A percentile compares a stretch with the other conserved stretches of the same genome.
Evolutionary conservation across 2,888 invertebrate genomes (phyloP).

Genomic region (Drosophila vallismaia): DNA sequence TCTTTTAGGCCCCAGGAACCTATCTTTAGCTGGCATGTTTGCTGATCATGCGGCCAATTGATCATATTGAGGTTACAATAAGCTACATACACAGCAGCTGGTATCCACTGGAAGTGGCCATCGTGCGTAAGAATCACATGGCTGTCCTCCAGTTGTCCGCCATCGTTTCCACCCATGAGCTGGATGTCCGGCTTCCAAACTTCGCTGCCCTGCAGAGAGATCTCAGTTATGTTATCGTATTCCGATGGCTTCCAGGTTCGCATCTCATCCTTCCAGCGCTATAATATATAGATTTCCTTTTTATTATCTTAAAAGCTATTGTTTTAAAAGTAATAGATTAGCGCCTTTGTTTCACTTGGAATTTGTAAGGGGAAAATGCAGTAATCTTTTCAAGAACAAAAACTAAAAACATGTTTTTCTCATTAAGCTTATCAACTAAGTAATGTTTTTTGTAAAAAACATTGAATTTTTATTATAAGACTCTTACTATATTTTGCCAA

Average conservation of each 20-base stretch:
- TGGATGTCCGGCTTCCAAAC: constrained; percentile 91
- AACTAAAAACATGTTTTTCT: not conserved
- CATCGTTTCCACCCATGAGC: constrained; percentile 87
- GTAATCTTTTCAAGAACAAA: not conserved
- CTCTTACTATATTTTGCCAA: constrained; percentile 87
- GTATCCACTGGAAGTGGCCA: constrained; percentile 86
- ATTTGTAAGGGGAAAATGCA: not conserved
- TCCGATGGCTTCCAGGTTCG: constrained; percentile 88
- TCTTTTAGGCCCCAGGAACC: constrained; percentile 90
- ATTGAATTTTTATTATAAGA: not conserved
- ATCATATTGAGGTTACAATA: constrained; percentile 88
- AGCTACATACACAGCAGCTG: constrained; percentile 88
- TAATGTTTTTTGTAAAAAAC: not conserved
- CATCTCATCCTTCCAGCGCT: constrained; percentile 92
- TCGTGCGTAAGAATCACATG: constrained; percentile 44
- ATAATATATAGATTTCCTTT: constrained; percentile 38
- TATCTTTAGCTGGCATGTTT: constrained; percentile 87
- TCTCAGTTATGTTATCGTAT: constrained; percentile 87
- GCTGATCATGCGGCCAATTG: constrained; percentile 91
- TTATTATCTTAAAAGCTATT: not conserved
- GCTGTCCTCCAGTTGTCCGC: constrained; percentile 59
- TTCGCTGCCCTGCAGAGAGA: constrained; percentile 88
- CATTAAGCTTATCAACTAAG: not conserved
- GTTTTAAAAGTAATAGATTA: not conserved
- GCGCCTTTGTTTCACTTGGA: not conserved